These are phyloP conservation scores for Ceratoteleas bidentatus DNA, from an alignment of 1,140 invertebrate genomes.

Conservation along the genomic window DNA sequence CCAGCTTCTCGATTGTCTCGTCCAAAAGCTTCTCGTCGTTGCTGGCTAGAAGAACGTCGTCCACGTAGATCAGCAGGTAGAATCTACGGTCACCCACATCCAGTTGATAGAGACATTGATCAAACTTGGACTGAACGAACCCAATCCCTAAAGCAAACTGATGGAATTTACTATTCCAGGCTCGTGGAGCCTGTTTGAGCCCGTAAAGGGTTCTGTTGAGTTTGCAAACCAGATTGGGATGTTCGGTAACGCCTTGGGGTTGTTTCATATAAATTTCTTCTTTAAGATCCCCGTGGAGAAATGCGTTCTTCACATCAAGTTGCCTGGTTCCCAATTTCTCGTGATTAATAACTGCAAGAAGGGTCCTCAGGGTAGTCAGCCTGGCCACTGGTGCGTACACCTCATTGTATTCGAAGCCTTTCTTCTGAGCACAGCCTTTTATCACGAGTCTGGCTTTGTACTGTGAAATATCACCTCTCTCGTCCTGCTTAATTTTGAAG, in stretches of 20 bases:
- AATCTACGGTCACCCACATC: neutral
- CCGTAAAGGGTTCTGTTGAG: conserved; percentile 21
- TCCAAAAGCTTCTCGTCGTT: conserved; percentile 9
- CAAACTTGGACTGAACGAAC: conserved; percentile 24
- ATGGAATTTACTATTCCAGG: conserved; percentile 28
- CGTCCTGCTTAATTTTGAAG: too few species aligned
- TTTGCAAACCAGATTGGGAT: conserved; percentile 8
- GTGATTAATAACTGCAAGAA: too few species aligned
- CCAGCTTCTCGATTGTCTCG: neutral
- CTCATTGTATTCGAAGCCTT: too few species aligned
- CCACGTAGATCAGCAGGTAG: conserved; percentile 38
- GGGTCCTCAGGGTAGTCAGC: too few species aligned
- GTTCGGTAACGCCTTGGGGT: neutral
- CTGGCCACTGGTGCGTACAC: too few species aligned
- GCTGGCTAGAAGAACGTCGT: conserved; percentile 37
- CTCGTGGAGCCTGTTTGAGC: conserved; percentile 28
- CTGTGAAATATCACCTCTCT: too few species aligned
- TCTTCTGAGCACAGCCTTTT: too few species aligned
- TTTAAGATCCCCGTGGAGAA: neutral
- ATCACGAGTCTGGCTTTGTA: too few species aligned
- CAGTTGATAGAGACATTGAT: conserved; percentile 38
- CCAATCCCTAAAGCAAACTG: conserved; percentile 3
- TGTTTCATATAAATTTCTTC: conserved; percentile 16
- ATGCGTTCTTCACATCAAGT: too few species aligned
- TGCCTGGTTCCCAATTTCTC: too few species aligned